phyloP scores from a whole-genome alignment of 2,113 vertebrate species.

The Ibidorhyncha struthersii region DNA sequence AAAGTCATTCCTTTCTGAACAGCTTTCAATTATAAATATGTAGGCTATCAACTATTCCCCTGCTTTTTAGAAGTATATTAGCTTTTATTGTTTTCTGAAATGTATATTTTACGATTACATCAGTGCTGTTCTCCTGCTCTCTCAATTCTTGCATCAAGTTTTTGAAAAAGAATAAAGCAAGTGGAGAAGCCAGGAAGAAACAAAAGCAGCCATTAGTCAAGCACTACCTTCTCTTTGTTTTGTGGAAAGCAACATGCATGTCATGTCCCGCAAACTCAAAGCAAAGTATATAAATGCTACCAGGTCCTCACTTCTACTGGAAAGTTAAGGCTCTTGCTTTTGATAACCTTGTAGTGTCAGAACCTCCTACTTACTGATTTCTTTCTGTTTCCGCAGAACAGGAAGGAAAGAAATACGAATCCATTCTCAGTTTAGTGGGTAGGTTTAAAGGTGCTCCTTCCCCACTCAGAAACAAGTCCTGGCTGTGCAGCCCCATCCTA shows the following conservation, averaged over 20 bases:
- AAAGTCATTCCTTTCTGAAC: neutral
- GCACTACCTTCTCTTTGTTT: neutral
- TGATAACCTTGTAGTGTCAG: neutral
- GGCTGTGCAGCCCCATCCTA: neutral
- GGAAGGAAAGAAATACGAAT: neutral
- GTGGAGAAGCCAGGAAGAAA: neutral
- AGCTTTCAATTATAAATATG: constrained; percentile 6
- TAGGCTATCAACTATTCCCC: neutral
- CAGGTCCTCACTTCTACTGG: neutral
- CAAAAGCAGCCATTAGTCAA: neutral
- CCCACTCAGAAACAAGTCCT: neutral
- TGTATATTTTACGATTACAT: neutral
- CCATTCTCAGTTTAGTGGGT: neutral
- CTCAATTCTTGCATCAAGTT: neutral
- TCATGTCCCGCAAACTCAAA: neutral
- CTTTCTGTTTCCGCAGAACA: neutral
- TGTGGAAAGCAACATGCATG: neutral
- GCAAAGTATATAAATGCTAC: neutral
- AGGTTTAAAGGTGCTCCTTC: neutral
- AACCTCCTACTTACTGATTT: neutral
- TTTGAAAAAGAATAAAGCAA: neutral
- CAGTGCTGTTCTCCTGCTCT: neutral
- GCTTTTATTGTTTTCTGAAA: neutral
- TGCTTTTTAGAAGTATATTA: neutral
- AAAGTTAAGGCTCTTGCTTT: neutral